Base-by-base conservation (phyloP, 2,113 vertebrate genomes). In the Smithornis capensis region DNA sequence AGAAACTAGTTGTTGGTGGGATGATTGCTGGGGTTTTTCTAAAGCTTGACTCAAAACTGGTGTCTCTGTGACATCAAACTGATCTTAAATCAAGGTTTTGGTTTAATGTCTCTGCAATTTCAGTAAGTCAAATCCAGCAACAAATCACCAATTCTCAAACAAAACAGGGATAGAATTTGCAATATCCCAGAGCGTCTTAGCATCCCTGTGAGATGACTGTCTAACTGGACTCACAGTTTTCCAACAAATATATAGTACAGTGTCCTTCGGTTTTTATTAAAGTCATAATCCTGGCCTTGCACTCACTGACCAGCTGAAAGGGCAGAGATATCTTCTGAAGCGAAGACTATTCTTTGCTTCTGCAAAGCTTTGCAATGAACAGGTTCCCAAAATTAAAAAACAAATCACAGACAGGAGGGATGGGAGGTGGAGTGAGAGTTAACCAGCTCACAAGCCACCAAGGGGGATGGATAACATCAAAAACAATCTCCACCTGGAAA, bases 401-500 rank as follows among this genome's bases (percentile, higher is more conserved):
- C 40, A 78, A 78, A 94, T 76, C 52, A 63, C 4, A 87, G 83
- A 67, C 63, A 63, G 62, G 56, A 87, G 77, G 47, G 62, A 52
- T 33, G 59, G 64, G 81, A 94, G 87, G 84, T 11, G 5, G 69
- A 90, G 59, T 47, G 31, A 28, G 60, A 81, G 67, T 29, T 44
- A n/a, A 37, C 37, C 17, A 3, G 70, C 86, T 90, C 63, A 44
- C 35, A 60, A 89, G 79, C 88, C 69, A 75, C 70, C 35, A 45
- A 62, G 55, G 84, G 55, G 69, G 57, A 67, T 77, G 92, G 82
- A 82, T 89, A 91, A 92, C 45, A 93, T 86, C 85, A 71, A 77
- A 95, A 93, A 12, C 78, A 70, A 92, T 78, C 83, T 92, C 95
- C 95, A 95, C 96, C 94, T 94, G 97, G 95, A 94, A 91, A 85